Percentiles rank a stretch among this genome's conserved stretches.
Conservation (phyloP, 2,888 invertebrate species). For the Muscina levida region DNA sequence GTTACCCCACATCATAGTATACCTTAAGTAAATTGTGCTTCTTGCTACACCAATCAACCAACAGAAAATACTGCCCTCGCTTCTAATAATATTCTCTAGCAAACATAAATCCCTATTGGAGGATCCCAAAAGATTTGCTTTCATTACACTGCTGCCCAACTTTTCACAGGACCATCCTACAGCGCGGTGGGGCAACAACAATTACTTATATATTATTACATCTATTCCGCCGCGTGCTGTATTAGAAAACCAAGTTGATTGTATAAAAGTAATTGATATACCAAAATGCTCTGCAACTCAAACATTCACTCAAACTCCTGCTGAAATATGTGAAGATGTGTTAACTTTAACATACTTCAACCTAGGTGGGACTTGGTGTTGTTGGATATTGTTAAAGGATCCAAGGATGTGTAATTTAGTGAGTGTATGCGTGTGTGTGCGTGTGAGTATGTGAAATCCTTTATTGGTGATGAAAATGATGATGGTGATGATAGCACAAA, state of each 20-base stretch:
- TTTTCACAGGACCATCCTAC: too few species aligned
- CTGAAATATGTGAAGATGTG: not conserved
- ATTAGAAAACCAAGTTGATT: constrained; percentile 16
- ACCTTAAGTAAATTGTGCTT: too few species aligned
- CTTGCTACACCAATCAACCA: too few species aligned
- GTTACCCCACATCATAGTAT: too few species aligned
- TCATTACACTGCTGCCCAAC: too few species aligned
- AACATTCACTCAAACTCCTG: constrained; percentile 16
- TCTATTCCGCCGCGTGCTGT: not conserved
- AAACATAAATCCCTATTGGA: too few species aligned
- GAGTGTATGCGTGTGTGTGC: not conserved
- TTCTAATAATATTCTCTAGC: too few species aligned
- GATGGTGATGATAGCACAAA: not conserved
- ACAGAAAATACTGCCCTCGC: too few species aligned
- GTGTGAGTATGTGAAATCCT: not conserved
- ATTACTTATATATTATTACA: not conserved
- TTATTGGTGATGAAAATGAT: too few species aligned
- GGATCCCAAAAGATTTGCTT: too few species aligned
- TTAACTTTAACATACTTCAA: constrained; percentile 4
- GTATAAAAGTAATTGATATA: constrained; percentile 53
- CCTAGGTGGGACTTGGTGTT: not conserved
- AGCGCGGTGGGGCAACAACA: too few species aligned
- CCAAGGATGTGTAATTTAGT: too few species aligned
- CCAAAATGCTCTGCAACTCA: constrained; percentile 38
- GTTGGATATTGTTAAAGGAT: not conserved